Percentiles rank a stretch among this genome's conserved stretches.
Conservation (phyloP, 2,113 vertebrate species). For the zebrafish (Danio rerio) region GRCz12tu NC_133176.1:7241501-7242000, state of each 20-base stretch:
- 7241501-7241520: slow-evolving; percentile 10
- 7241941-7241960: no score
- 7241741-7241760: not conserved
- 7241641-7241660: not conserved
- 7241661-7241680: not conserved
- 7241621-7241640: not conserved
- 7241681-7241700: not conserved
- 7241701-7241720: not conserved
- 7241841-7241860: no score
- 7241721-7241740: slow-evolving; percentile 10
- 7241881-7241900: no score
- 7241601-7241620: not conserved
- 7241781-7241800: no score
- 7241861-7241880: no score
- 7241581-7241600: slow-evolving; percentile 26
- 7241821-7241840: no score
- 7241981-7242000: no score
- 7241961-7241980: no score
- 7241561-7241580: slow-evolving; percentile 44
- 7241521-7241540: slow-evolving; percentile 40
- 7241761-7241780: not conserved
- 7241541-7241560: slow-evolving; percentile 21
- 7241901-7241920: no score
- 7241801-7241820: no score
- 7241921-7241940: no score